Percentiles rank a stretch among this genome's conserved stretches.
These are phyloP conservation scores for Oceanites oceanicus DNA, from an alignment of 2,113 vertebrate species.

Conservation along the genomic window DNA sequence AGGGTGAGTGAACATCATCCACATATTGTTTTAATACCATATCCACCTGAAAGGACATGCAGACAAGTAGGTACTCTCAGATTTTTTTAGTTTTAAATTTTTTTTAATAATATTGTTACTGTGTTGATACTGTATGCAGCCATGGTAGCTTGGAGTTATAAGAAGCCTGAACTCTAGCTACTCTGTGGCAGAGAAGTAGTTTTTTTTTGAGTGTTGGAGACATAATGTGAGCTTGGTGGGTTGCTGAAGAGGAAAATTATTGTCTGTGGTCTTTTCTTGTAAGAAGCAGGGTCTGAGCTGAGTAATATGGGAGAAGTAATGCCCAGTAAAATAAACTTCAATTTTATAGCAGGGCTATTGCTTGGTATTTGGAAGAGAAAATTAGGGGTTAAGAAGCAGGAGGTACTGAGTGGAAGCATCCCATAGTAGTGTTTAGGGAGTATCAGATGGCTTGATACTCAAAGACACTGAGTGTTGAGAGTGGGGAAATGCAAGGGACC, in stretches of 20 bases:
- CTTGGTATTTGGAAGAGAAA: neutral
- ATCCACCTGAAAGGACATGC: neutral
- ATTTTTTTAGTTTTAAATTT: neutral
- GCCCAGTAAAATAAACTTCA: neutral
- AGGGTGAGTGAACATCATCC: neutral
- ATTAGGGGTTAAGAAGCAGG: neutral
- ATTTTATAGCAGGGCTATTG: neutral
- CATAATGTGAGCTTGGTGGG: neutral
- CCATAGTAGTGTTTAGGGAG: neutral
- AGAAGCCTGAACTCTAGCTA: neutral
- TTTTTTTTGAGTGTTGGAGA: neutral
- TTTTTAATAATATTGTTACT: neutral
- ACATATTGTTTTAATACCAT: neutral
- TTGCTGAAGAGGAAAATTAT: neutral
- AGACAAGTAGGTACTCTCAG: neutral
- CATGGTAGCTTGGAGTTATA: neutral
- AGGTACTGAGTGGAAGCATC: neutral
- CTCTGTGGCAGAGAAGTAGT: neutral
- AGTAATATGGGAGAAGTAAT: neutral
- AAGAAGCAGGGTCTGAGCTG: neutral
- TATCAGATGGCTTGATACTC: neutral
- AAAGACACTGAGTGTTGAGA: neutral
- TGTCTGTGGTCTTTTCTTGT: neutral
- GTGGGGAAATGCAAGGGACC: neutral
- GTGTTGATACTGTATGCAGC: neutral